These are phyloP conservation scores for Agriotes lineatus DNA, from an alignment of 2,888 invertebrate genomes.

Conservation along the genomic window DNA sequence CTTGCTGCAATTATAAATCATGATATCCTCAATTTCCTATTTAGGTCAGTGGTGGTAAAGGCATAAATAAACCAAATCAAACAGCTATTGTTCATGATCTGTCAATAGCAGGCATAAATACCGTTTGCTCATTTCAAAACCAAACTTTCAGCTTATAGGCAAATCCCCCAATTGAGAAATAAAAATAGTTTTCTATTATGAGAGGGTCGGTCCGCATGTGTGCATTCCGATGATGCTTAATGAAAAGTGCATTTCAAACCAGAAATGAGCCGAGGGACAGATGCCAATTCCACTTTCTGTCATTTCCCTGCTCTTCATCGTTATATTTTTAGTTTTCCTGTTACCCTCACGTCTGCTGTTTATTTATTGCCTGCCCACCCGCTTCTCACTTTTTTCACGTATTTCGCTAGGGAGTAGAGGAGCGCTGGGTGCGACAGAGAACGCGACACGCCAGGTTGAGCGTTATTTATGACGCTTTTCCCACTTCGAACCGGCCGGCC, in stretches of 20 bases:
- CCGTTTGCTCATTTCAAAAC: too few species aligned
- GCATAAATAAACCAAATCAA: too few species aligned
- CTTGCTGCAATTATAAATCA: too few species aligned
- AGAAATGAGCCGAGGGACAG: conserved; percentile 42
- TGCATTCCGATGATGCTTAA: conserved; percentile 7
- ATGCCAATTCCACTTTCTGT: conserved; percentile 51
- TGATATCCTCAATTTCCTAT: too few species aligned
- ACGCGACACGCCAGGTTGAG: conserved; percentile 61
- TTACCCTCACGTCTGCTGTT: conserved; percentile 54
- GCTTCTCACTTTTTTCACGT: conserved; percentile 63
- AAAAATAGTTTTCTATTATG: too few species aligned
- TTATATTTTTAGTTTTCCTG: conserved; percentile 50
- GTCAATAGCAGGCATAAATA: too few species aligned
- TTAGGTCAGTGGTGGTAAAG: too few species aligned
- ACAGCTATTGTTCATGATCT: too few species aligned
- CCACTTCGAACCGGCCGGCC: conserved; percentile 61
- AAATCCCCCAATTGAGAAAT: too few species aligned
- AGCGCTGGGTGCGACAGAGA: conserved; percentile 48
- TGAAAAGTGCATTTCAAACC: conserved; percentile 41
- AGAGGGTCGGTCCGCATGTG: too few species aligned
- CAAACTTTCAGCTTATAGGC: too few species aligned
- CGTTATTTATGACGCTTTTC: conserved; percentile 67
- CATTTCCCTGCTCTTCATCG: conserved; percentile 50
- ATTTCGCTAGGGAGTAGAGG: conserved; percentile 58
- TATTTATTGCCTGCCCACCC: conserved; percentile 59